These are phyloP conservation scores for Takifugu rubripes DNA, from an alignment of 2,797 vertebrate species.

Conservation along the genomic window DNA sequence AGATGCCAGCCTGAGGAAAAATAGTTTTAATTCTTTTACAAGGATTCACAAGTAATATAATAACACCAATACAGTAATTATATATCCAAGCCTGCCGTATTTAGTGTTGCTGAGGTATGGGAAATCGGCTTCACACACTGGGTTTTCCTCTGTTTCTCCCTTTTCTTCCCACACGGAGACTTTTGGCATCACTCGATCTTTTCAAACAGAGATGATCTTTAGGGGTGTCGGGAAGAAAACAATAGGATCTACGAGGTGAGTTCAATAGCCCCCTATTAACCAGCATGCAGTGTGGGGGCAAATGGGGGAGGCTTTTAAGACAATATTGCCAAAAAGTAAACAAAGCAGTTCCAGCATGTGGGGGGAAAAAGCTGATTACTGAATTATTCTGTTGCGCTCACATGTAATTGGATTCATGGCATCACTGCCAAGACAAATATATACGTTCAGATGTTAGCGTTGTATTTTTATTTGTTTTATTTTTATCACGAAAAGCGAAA, in stretches of 20 bases:
- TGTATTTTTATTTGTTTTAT: not conserved
- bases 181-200: too few relatives aligned
- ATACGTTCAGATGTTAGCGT: not conserved
- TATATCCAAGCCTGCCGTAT: not conserved
- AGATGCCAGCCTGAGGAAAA: constrained; percentile 4
- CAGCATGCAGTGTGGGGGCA: constrained; percentile 43
- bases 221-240: not conserved
- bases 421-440: not conserved
- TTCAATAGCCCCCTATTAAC: constrained; percentile 53
- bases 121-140: not conserved
- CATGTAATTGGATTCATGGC: too few relatives aligned
- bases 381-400: too few relatives aligned
- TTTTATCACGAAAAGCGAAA: not conserved
- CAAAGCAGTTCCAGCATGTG: not conserved
- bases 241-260: constrained; percentile 52
- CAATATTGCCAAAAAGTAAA: not conserved
- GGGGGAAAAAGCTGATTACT: too few relatives aligned
- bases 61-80: not conserved
- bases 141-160: too few relatives aligned
- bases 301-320: not conserved
- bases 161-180: too few relatives aligned
- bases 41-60: not conserved
- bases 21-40: constrained; percentile 11
- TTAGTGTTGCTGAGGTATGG: not conserved
- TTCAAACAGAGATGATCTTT: not conserved